A percentile compares a stretch with the other conserved stretches of the same genome.
These are phyloP conservation scores for Poeciliopsis retropinna DNA, from an alignment of 2,113 vertebrate genomes.

Conservation along the genomic window DNA sequence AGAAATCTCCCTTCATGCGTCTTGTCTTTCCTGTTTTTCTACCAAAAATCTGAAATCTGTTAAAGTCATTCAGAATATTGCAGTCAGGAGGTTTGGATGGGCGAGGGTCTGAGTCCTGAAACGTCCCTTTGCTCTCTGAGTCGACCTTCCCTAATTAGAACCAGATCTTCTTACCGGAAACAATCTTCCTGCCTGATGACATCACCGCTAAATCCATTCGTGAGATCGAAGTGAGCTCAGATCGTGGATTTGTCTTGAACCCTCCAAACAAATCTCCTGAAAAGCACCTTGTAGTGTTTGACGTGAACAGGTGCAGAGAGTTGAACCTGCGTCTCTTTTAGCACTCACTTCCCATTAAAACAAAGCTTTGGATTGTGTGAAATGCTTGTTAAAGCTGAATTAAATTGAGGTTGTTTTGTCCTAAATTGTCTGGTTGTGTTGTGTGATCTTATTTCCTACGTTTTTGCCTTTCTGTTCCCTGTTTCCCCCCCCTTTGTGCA, in stretches of 20 bases:
- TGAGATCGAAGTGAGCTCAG: slow-evolving; percentile 68
- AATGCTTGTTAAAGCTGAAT: slow-evolving; percentile 18
- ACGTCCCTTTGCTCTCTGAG: slow-evolving; percentile 5
- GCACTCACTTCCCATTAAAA: not conserved
- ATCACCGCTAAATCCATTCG: slow-evolving; percentile 68
- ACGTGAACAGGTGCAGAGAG: slow-evolving; percentile 54
- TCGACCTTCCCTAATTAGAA: slow-evolving; percentile 66
- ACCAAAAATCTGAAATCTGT: not conserved
- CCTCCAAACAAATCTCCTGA: slow-evolving; percentile 58
- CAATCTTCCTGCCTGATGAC: slow-evolving; percentile 72
- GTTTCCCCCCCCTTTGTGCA: slow-evolving; percentile 58
- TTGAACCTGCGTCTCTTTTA: slow-evolving; percentile 17
- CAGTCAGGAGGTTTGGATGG: slow-evolving; percentile 2
- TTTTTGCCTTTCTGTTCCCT: slow-evolving; percentile 31
- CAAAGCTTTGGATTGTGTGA: not conserved
- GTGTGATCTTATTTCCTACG: slow-evolving; percentile 32
- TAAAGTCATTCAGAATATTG: not conserved
- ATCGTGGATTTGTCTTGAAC: slow-evolving; percentile 57
- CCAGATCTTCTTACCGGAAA: slow-evolving; percentile 75
- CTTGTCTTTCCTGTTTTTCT: not conserved
- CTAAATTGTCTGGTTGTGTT: slow-evolving; percentile 23
- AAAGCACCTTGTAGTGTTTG: slow-evolving; percentile 51
- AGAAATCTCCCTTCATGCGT: not conserved
- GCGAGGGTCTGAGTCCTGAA: slow-evolving; percentile 28
- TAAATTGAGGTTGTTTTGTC: slow-evolving; percentile 14